These are phyloP conservation scores for Aphelocoma coerulescens DNA, from an alignment of 2,113 vertebrate genomes.

Conservation along the genomic window DNA sequence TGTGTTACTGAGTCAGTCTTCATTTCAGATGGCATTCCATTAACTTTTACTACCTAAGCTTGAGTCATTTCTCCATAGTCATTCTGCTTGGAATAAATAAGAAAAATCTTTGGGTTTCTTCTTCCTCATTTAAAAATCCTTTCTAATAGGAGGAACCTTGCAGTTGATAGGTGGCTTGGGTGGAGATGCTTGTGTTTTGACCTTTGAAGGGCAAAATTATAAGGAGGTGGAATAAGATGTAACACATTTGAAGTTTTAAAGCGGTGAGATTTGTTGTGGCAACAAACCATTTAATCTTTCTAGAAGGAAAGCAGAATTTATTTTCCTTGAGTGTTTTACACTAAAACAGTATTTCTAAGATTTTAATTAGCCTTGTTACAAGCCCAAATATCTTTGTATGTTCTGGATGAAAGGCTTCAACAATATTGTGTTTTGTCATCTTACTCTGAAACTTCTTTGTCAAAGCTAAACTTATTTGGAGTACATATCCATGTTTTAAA, in stretches of 20 bases:
- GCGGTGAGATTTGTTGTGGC: background rate
- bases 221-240: background rate
- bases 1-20: slow-evolving; percentile 37
- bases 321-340: background rate
- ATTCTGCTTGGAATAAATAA: background rate
- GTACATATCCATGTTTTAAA: background rate
- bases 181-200: background rate
- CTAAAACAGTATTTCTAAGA: background rate
- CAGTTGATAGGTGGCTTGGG: background rate
- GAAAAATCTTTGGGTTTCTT: background rate
- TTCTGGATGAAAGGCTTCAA: background rate
- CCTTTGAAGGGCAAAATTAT: background rate
- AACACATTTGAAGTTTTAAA: background rate
- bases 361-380: background rate
- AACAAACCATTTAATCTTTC: background rate
- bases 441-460: background rate
- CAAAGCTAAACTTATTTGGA: background rate
- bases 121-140: background rate
- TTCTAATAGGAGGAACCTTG: background rate
- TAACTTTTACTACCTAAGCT: background rate
- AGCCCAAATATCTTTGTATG: background rate
- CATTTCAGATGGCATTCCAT: background rate
- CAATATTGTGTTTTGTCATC: background rate
- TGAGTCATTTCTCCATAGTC: slow-evolving; percentile 20
- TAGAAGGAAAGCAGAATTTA: background rate